A percentile compares a stretch with the other conserved stretches of the same genome.
These are phyloP conservation scores for Eristalis intricaria DNA, from an alignment of 2,888 invertebrate genomes.

Conservation along the genomic window DNA sequence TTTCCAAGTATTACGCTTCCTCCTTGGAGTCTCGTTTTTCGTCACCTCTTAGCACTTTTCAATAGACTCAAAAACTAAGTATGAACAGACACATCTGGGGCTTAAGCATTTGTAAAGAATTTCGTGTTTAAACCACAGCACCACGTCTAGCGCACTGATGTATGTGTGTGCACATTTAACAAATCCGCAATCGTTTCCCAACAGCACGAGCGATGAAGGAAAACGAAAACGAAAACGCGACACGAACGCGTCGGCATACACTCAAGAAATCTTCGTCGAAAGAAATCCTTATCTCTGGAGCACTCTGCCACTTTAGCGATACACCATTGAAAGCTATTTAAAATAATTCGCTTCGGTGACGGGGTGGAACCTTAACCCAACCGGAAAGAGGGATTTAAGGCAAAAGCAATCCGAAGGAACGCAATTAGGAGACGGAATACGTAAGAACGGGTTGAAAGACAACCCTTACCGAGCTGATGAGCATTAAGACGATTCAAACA, in stretches of 20 bases:
- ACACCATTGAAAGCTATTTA: constrained; percentile 66
- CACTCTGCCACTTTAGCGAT: constrained; percentile 61
- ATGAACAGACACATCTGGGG: constrained; percentile 27
- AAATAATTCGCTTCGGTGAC: constrained; percentile 56
- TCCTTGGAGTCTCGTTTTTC: neutral
- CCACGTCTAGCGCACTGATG: constrained; percentile 33
- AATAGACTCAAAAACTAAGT: constrained; percentile 26
- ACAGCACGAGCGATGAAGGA: neutral
- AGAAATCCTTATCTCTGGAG: constrained; percentile 62
- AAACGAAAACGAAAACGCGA: neutral
- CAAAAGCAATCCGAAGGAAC: constrained; percentile 47
- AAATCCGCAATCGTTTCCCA: constrained; percentile 56
- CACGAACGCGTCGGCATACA: constrained; percentile 37
- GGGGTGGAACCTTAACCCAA: constrained; percentile 32
- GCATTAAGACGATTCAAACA: constrained; percentile 26
- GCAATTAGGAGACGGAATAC: constrained; percentile 52
- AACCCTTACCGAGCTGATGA: constrained; percentile 31
- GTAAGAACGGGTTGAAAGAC: constrained; percentile 26
- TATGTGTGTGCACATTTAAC: constrained; percentile 52
- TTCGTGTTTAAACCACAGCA: constrained; percentile 21
- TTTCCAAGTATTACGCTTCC: neutral
- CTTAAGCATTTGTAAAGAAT: constrained; percentile 30
- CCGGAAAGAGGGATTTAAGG: constrained; percentile 52
- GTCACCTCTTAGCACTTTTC: constrained; percentile 15
- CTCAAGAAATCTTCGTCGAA: constrained; percentile 27